Conservation (phyloP, 2,888 invertebrate genomes). For the Drosophila parthenogenetica region DNA sequence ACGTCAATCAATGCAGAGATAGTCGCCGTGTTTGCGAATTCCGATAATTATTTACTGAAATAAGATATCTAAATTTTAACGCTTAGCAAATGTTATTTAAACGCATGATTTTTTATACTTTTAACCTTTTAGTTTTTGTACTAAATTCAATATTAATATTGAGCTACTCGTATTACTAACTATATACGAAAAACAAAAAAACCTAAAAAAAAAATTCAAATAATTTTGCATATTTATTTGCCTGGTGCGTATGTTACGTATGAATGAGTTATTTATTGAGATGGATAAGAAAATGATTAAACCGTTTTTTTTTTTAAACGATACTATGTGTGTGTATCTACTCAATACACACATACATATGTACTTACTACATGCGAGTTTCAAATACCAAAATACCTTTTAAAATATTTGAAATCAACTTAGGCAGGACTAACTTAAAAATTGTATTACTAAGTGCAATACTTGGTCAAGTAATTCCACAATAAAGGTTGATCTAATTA, state of each 20-base stretch:
- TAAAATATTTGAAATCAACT: too few relatives aligned
- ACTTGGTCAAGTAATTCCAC: too few relatives aligned
- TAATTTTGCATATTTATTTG: conserved; percentile 38
- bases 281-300: background rate
- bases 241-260: conserved; percentile 34
- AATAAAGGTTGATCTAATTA: too few relatives aligned
- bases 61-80: conserved; percentile 44
- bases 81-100: conserved; percentile 57
- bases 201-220: background rate
- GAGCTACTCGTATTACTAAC: conserved; percentile 59
- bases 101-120: conserved; percentile 59
- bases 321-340: background rate
- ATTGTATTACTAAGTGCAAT: too few relatives aligned
- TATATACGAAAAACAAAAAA: conserved; percentile 22
- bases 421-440: too few relatives aligned
- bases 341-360: background rate
- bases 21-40: conserved; percentile 31
- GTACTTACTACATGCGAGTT: background rate
- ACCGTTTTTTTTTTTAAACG: too few relatives aligned
- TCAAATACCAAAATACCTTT: too few relatives aligned
- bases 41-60: conserved; percentile 50
- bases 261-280: conserved; percentile 35
- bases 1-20: conserved; percentile 12
- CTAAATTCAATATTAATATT: conserved; percentile 50
- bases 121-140: conserved; percentile 50